phyloP scores from a whole-genome alignment of 2,797 vertebrate species.

The Florisuga fusca region DNA sequence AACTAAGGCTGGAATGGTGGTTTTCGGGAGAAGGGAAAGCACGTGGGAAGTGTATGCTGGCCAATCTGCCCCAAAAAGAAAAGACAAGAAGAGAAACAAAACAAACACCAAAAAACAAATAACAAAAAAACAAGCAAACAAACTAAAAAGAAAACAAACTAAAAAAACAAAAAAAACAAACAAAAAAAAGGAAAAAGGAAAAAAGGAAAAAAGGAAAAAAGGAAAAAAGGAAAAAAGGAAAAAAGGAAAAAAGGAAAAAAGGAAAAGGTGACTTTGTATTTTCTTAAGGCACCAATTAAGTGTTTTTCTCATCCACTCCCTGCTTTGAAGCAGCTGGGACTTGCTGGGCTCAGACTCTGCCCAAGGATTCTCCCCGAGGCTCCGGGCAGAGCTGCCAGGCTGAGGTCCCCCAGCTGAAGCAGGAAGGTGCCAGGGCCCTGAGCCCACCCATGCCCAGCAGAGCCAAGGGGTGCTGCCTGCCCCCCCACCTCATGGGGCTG shows the following conservation, averaged over 20 bases:
- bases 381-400: conserved; percentile 49
- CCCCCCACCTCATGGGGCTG: neutral
- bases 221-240: too few species aligned
- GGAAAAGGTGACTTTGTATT: conserved; percentile 64
- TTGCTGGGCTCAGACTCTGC: conserved; percentile 59
- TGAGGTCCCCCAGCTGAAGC: conserved; percentile 38
- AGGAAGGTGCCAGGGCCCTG: neutral
- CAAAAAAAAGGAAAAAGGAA: too few species aligned
- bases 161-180: too few species aligned
- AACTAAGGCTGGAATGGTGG: conserved; percentile 66
- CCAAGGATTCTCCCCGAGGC: conserved; percentile 57
- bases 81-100: too few species aligned
- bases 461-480: neutral
- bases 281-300: conserved; percentile 66
- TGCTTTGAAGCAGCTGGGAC: conserved; percentile 63
- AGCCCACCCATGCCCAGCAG: neutral
- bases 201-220: too few species aligned
- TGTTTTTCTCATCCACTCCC: conserved; percentile 62
- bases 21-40: conserved; percentile 56
- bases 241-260: neutral
- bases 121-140: too few species aligned
- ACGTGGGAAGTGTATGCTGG: conserved; percentile 65
- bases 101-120: too few species aligned
- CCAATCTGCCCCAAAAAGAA: conserved; percentile 38
- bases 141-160: too few species aligned